Evolutionary conservation across 2,113 vertebrate genomes (phyloP), one percentile per base, ranked within the genome.

Genomic region (Andinoacara biseriatus): DNA sequence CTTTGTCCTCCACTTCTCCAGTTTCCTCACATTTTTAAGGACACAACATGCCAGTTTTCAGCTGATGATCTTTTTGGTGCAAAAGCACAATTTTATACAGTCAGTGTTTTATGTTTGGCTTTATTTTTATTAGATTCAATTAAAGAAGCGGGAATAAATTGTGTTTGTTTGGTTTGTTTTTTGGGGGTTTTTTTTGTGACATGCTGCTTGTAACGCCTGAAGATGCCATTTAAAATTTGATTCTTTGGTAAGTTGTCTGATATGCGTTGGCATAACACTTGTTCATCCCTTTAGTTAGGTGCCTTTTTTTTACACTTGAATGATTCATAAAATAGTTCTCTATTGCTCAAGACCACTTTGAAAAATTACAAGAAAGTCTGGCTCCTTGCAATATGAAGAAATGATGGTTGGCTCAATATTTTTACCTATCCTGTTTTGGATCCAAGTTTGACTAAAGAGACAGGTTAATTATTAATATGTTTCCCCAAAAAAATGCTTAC

Each of bases 401-500:
- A 29, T 49, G 40, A 69, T 24, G 63, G 26, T 15, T 69, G 63
- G 15, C 24, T 69, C 63, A 69, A 15, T 49, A 29, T 69, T 67
- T 58, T 67, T 29, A 74, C 40, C 26, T 57, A 26, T 61, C n/a
- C 76, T 65, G 31, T 14, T 54, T 58, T 61, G 31, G 87, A 60
- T 80, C 17, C 54, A 85, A 33, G 58, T 62, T 4, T 57, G 59
- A 74, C 58, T 60, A 49, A 78, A 74, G 38, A 77, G 31, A 84
- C 61, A 65, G 13, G 22, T 92, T 63, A 82, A 89, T 87, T 80
- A 90, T 94, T 88, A 14, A 92, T 58, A 33, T 59, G 63, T 83
- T 85, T 89, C 58, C 7, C 33, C 6, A 1, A 1, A 81, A 88
- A 85, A 83, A 83, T 38, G 62, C 76, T 81, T 76, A 81, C 52